These are phyloP conservation scores for Otus sunia DNA, from an alignment of 2,113 vertebrate species.

Conservation along the genomic window DNA sequence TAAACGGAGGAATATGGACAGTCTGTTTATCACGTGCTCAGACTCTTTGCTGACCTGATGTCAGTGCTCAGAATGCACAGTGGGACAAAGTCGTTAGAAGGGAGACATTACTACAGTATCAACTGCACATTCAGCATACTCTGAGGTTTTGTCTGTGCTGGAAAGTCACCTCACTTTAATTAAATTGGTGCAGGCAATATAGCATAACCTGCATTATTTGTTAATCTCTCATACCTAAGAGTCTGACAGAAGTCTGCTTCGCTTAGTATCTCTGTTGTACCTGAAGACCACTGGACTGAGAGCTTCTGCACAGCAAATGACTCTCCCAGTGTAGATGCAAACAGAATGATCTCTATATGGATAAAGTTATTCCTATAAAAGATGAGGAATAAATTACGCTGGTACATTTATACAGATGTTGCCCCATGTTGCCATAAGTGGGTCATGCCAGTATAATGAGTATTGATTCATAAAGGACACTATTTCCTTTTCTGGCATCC, in stretches of 20 bases:
- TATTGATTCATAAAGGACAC: background rate
- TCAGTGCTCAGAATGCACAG: background rate
- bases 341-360: background rate
- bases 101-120: background rate
- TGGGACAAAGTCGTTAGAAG: background rate
- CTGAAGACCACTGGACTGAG: accelerated
- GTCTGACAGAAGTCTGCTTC: background rate
- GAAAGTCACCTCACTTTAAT: background rate
- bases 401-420: background rate
- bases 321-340: background rate
- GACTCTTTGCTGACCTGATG: background rate
- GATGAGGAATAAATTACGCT: background rate
- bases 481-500: background rate
- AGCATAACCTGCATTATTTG: background rate
- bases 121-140: accelerated
- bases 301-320: background rate
- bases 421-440: background rate
- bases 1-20: background rate
- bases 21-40: background rate
- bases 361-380: background rate
- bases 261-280: background rate
- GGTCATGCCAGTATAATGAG: background rate
- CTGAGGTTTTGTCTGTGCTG: background rate
- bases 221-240: background rate
- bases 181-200: background rate